Evolutionary conservation across 2,888 invertebrate species (phyloP).

Genomic region (Netelia inedita): DNA sequence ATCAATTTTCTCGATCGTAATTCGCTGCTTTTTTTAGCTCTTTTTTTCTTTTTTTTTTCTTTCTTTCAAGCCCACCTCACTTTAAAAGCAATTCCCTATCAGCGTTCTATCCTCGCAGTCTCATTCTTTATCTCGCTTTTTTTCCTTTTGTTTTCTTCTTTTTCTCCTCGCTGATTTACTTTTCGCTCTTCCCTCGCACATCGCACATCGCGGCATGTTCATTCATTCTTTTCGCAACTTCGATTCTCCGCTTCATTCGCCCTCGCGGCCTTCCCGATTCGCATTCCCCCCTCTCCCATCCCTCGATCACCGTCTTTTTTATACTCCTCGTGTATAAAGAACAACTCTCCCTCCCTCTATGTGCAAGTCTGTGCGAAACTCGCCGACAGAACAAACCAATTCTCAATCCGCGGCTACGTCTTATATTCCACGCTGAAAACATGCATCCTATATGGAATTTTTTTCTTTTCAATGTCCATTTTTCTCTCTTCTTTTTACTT

Average conservation of each 20-base stretch:
- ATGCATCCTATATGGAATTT: background rate
- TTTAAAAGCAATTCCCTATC: too few species aligned
- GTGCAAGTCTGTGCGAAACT: constrained; percentile 7
- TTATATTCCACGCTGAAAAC: constrained; percentile 9
- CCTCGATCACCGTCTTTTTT: constrained; percentile 62
- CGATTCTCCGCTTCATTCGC: constrained; percentile 11
- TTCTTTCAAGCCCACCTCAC: too few species aligned
- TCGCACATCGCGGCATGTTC: too few species aligned
- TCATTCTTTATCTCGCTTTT: too few species aligned
- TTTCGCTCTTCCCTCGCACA: too few species aligned
- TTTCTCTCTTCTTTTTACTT: background rate
- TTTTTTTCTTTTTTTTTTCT: too few species aligned
- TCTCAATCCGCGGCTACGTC: constrained; percentile 32
- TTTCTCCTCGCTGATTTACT: too few species aligned
- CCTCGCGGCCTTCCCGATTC: constrained; percentile 29
- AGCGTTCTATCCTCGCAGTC: too few species aligned
- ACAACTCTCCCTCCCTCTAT: background rate
- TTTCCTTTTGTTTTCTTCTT: too few species aligned
- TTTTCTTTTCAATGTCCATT: background rate
- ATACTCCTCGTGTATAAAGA: background rate
- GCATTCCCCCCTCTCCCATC: constrained; percentile 33
- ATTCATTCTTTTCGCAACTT: too few species aligned
- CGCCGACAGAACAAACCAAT: constrained; percentile 22
- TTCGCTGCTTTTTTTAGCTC: too few species aligned
- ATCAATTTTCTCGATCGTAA: too few species aligned